phyloP scores from a whole-genome alignment of 2,797 vertebrate genomes.

The Coracias cyanogaster region DNA sequence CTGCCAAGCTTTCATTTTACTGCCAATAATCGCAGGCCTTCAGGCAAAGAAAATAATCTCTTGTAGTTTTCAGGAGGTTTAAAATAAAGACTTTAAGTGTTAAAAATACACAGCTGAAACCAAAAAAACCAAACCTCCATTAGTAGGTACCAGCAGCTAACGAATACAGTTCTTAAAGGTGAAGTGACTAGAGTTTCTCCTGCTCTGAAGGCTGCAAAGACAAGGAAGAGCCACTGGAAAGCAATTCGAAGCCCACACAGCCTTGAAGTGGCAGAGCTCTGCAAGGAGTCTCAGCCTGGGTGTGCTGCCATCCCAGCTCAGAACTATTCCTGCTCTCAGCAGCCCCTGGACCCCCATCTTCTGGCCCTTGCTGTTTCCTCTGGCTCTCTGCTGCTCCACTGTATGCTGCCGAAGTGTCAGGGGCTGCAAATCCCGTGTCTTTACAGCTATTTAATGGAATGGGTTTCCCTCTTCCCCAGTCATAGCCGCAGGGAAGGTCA shows the following conservation, averaged over 20 bases:
- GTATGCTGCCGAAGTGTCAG: accelerated
- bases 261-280: not conserved
- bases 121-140: not conserved
- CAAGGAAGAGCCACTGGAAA: slow-evolving; percentile 11
- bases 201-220: not conserved
- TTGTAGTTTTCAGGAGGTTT: not conserved
- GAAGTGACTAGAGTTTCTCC: not conserved
- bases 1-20: not conserved
- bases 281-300: not conserved
- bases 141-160: not conserved
- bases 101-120: not conserved
- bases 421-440: not conserved
- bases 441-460: not conserved
- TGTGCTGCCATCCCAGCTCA: not conserved
- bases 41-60: not conserved
- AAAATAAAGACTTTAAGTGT: not conserved
- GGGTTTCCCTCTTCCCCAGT: not conserved
- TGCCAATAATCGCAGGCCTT: not conserved
- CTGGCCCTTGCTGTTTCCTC: not conserved
- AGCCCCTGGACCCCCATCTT: accelerated
- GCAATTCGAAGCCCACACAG: not conserved
- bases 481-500: not conserved
- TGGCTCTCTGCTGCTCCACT: not conserved
- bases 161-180: not conserved
- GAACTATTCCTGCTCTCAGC: not conserved